Evolutionary conservation across 2,888 invertebrate genomes (phyloP).

Genomic region (Pristionchus mayeri): DNA sequence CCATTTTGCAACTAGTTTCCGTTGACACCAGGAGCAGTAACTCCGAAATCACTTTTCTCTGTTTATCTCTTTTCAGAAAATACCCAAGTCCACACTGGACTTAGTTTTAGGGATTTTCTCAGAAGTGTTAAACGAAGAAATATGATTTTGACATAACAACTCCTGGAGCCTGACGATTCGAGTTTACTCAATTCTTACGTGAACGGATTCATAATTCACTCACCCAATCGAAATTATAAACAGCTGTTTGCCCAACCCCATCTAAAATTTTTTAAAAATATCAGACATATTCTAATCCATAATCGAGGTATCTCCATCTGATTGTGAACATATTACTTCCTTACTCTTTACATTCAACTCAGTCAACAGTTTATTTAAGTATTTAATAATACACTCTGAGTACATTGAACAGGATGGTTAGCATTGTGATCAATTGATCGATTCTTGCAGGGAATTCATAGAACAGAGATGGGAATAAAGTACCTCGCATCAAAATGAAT

Average conservation of each 20-base stretch:
- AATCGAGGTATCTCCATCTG: not conserved
- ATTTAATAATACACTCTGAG: conserved; percentile 10
- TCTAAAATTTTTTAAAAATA: not conserved
- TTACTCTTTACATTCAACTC: not conserved
- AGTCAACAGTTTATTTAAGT: not conserved
- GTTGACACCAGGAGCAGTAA: too few relatives aligned
- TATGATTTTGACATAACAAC: too few relatives aligned
- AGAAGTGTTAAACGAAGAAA: too few relatives aligned
- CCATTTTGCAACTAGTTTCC: too few relatives aligned
- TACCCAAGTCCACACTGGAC: too few relatives aligned
- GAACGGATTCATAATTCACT: too few relatives aligned
- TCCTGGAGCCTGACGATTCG: too few relatives aligned
- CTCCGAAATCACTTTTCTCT: too few relatives aligned
- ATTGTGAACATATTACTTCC: not conserved
- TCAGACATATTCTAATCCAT: not conserved
- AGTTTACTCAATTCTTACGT: too few relatives aligned
- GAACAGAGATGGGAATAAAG: conserved; percentile 5
- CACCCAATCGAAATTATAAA: not conserved
- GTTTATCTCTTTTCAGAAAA: too few relatives aligned
- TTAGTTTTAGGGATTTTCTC: too few relatives aligned
- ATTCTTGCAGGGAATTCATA: not conserved
- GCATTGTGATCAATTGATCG: conserved; percentile 19
- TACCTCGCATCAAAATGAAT: conserved; percentile 40
- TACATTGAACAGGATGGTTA: conserved; percentile 4
- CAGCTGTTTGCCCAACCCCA: conserved; percentile 18